A percentile compares a stretch with the other conserved stretches of the same genome.
Evolutionary conservation across 2,888 invertebrate species (phyloP).

Genomic region (Polyommatus icarus): DNA sequence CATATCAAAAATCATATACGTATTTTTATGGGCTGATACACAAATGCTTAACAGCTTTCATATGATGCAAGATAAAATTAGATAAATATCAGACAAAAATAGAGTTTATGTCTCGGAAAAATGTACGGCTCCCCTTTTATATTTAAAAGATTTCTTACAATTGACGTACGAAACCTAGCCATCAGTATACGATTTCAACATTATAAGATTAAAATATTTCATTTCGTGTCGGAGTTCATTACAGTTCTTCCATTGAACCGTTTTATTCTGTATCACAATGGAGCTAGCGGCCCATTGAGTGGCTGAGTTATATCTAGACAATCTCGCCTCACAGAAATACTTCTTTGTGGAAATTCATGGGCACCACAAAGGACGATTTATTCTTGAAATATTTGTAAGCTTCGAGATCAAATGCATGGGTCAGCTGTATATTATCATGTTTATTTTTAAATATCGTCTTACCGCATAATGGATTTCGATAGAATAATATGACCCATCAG

Average conservation of each 20-base stretch:
- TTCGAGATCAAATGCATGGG: not conserved
- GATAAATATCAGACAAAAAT: too few species aligned
- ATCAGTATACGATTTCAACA: not conserved
- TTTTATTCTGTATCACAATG: slow-evolving; percentile 10
- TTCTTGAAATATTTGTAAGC: not conserved
- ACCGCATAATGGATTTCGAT: too few species aligned
- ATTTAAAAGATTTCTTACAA: too few species aligned
- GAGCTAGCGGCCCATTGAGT: not conserved
- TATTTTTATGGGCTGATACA: too few species aligned
- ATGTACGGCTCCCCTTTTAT: too few species aligned
- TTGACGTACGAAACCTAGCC: too few species aligned
- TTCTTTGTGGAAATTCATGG: slow-evolving; percentile 16
- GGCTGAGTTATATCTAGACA: not conserved
- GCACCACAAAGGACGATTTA: not conserved
- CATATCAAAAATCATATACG: too few species aligned
- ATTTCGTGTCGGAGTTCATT: not conserved
- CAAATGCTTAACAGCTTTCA: too few species aligned
- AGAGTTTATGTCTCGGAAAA: too few species aligned
- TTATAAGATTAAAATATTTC: not conserved
- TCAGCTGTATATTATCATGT: not conserved
- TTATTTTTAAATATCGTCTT: not conserved
- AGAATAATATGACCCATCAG: too few species aligned
- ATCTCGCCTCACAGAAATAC: not conserved
- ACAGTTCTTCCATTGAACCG: not conserved
- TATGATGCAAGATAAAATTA: too few species aligned